Base-by-base conservation (phyloP, 2,888 invertebrate species). In the Lamellibrachia satsuma region DNA sequence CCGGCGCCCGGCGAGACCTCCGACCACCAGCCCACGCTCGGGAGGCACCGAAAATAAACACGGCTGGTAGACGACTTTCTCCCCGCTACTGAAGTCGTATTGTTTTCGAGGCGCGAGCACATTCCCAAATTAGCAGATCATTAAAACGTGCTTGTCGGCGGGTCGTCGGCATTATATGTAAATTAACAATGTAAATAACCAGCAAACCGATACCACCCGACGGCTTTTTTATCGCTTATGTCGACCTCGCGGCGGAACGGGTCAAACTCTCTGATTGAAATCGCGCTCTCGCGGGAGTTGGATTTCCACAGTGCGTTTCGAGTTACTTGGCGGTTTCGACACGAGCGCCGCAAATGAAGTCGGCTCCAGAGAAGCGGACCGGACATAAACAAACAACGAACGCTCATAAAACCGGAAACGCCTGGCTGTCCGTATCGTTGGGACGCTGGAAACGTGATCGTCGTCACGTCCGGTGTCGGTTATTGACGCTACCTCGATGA, bases 191-290 rank as follows among this genome's bases (percentile, higher is more conserved):
- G 75, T 75, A 75, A 75, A 75, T 75, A 75, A 75, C 75, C 75
- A 75, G 75, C 75, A 75, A 75, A 75, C 75, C 75, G 75, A 75
- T n/a, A 75, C 75, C 75, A n/a, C 75, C 75, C 22, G 75, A 22
- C 75, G 75, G 15, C 22, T 75, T 75, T 75, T 75, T 75, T 22
- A 22, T 22, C 75, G 75, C 22, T 75, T 75, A 3, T 22, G 75
- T 75, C 75, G 75, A 75, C 75, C 75, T 15, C 75, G 2, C 75
- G 75, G 75, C 22, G 6, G 75, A 75, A 75, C 75, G 75, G 75
- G 75, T 75, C 75, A 75, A 75, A 75, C 75, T 75, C 75, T 75
- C 75, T 75, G 75, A 75, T 75, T 75, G 75, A 75, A 75, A 75
- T 75, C 75, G 75, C 75, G 75, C 75, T 75, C 22, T 75, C 75